Conservation (phyloP, 1,140 invertebrate species). For the Drosophila chauvacae region DNA sequence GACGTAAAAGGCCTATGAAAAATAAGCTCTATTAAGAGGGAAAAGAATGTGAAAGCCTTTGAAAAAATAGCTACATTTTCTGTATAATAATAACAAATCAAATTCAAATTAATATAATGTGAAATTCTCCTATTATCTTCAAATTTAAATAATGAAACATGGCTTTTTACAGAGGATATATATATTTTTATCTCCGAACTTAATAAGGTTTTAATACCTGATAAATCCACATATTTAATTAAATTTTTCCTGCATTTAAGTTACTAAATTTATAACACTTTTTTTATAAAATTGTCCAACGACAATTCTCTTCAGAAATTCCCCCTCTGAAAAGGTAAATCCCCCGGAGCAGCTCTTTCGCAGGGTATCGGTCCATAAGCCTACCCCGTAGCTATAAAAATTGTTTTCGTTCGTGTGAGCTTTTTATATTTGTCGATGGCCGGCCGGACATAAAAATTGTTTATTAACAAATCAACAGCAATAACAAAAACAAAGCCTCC, state of each 20-base stretch:
- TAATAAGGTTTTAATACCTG: not conserved
- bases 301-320: not conserved
- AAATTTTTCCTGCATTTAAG: not conserved
- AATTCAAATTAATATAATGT: not conserved
- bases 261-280: too few relatives aligned
- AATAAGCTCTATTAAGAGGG: slow-evolving; percentile 1
- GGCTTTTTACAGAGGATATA: rapidly evolving
- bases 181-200: not conserved
- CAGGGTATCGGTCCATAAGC: slow-evolving; percentile 67
- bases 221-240: not conserved
- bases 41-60: not conserved
- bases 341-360: not conserved
- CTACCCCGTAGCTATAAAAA: slow-evolving; percentile 61
- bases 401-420: slow-evolving; percentile 71
- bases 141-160: not conserved
- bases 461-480: slow-evolving; percentile 80
- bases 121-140: not conserved
- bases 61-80: not conserved
- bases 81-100: not conserved
- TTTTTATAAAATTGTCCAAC: too few relatives aligned
- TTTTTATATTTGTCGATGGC: slow-evolving; percentile 63
- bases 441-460: slow-evolving; percentile 73
- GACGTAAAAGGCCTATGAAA: slow-evolving; percentile 6
- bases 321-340: not conserved
- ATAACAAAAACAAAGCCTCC: slow-evolving; percentile 55